phyloP scores from a whole-genome alignment of 2,113 vertebrate species.

The Spheniscus mendiculus region DNA sequence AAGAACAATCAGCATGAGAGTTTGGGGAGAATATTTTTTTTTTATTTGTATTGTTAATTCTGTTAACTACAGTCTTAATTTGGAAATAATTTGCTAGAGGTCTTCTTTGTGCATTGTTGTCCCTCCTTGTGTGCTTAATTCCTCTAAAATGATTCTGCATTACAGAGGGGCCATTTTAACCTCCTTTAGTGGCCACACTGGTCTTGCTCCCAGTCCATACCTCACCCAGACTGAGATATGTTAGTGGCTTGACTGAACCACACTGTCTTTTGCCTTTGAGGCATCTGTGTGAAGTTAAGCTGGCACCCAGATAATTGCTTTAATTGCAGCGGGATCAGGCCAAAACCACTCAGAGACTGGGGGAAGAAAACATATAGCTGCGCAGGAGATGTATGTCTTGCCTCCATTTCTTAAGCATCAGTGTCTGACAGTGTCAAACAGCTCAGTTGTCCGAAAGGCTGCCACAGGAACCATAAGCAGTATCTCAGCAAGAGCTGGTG shows the following conservation, averaged over 20 bases:
- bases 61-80: constrained; percentile 6
- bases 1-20: background rate
- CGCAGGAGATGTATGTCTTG: background rate
- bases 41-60: background rate
- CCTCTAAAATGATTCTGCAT: background rate
- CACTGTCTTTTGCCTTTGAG: background rate
- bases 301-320: background rate
- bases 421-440: background rate
- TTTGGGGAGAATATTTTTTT: background rate
- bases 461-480: background rate
- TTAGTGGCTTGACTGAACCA: background rate
- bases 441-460: background rate
- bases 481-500: background rate
- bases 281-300: background rate
- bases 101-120: background rate
- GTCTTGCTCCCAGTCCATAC: background rate
- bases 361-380: background rate
- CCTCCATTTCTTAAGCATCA: background rate
- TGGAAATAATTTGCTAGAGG: background rate
- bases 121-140: background rate
- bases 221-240: background rate
- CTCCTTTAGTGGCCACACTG: too few species aligned
- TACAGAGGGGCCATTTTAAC: background rate
- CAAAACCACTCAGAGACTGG: background rate
- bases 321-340: rapidly evolving